phyloP scores from a whole-genome alignment of 2,888 invertebrate genomes.

The Himalopsyche kuldschensis region DNA sequence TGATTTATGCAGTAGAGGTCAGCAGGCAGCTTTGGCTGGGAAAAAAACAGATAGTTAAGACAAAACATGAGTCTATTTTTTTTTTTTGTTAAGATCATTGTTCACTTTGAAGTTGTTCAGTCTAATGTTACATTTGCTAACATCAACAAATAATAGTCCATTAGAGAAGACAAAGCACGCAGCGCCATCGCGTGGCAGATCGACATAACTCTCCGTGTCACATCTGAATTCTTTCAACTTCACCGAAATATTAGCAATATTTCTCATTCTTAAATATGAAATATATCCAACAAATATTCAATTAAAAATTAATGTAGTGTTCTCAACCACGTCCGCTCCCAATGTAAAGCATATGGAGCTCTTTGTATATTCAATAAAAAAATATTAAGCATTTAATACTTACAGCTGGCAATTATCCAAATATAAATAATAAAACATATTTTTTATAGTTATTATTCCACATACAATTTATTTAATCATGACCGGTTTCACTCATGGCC shows the following conservation, averaged over 20 bases:
- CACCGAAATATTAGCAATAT: neutral
- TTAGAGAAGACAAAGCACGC: slow-evolving; percentile 23
- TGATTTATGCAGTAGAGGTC: slow-evolving; percentile 30
- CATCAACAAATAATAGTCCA: slow-evolving; percentile 24
- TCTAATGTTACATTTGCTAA: neutral
- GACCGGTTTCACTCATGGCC: too few relatives aligned
- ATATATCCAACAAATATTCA: too few relatives aligned
- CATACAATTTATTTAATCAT: too few relatives aligned
- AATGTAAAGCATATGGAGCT: too few relatives aligned
- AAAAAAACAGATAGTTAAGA: slow-evolving; percentile 31
- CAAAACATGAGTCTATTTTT: slow-evolving; percentile 16
- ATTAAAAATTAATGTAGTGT: too few relatives aligned
- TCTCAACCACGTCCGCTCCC: too few relatives aligned
- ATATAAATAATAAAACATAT: too few relatives aligned
- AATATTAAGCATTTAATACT: too few relatives aligned
- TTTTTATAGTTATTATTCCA: too few relatives aligned
- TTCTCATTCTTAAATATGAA: too few relatives aligned
- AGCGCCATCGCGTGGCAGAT: slow-evolving; percentile 31
- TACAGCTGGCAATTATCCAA: too few relatives aligned
- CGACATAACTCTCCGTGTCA: slow-evolving; percentile 2
- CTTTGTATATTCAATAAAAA: too few relatives aligned
- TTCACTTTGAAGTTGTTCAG: neutral
- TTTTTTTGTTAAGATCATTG: slow-evolving; percentile 14
- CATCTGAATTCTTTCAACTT: neutral
- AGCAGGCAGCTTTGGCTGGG: neutral